A percentile compares a stretch with the other conserved stretches of the same genome.
These are phyloP conservation scores for Callyntrura sp. DNA, from an alignment of 2,888 invertebrate species.

Conservation along the genomic window DNA sequence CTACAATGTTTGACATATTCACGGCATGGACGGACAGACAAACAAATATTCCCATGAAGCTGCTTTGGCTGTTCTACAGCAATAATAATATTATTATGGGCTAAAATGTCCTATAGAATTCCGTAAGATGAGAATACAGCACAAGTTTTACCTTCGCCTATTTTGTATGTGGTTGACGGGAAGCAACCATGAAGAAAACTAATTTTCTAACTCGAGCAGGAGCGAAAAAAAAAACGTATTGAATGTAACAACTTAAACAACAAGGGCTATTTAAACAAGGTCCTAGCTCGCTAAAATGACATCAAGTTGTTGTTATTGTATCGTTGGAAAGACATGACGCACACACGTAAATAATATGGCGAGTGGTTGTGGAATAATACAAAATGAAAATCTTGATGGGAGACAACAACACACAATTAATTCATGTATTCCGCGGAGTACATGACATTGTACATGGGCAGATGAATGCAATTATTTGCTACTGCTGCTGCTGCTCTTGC, in stretches of 20 bases:
- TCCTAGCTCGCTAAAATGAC: conserved; percentile 2
- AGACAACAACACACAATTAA: conserved; percentile 35
- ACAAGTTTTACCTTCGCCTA: not conserved
- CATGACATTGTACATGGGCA: not conserved
- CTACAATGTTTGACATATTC: not conserved
- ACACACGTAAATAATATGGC: not conserved
- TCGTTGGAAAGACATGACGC: not conserved
- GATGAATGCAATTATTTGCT: not conserved
- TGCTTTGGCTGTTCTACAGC: no score
- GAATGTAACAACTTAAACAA: not conserved
- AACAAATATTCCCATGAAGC: not conserved
- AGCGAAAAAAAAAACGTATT: not conserved
- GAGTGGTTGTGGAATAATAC: conserved; percentile 24
- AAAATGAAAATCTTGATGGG: conserved; percentile 43
- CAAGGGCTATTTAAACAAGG: not conserved
- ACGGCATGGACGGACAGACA: not conserved
- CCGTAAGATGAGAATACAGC: not conserved
- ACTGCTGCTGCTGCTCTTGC: not conserved
- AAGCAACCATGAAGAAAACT: conserved; percentile 17
- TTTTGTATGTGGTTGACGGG: conserved; percentile 10
- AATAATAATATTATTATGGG: not conserved
- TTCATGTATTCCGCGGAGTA: conserved; percentile 28
- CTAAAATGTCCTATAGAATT: not conserved
- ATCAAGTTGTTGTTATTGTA: not conserved
- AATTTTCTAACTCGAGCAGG: conserved; percentile 9